Conservation (phyloP, 2,113 vertebrate species). For the Bothrops jararaca region DNA sequence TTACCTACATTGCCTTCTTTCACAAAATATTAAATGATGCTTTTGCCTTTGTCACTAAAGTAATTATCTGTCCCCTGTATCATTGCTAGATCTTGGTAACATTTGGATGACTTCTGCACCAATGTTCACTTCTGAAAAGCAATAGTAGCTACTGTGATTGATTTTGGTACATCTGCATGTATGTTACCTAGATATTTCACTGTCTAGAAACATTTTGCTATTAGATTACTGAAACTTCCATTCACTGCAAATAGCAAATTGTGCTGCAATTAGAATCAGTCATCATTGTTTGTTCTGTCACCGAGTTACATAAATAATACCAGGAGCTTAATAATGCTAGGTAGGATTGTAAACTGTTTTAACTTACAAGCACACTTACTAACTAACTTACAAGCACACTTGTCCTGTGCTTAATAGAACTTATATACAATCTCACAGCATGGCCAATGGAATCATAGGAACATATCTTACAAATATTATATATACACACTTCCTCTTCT, state of each 20-base stretch:
- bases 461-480: neutral
- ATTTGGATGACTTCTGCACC: neutral
- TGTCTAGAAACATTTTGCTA: neutral
- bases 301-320: neutral
- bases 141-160: neutral
- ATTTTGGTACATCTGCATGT: neutral
- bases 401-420: neutral
- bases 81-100: neutral
- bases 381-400: neutral
- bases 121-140: neutral
- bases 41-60: neutral
- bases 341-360: neutral
- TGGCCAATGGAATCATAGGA: neutral
- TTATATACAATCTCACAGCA: neutral
- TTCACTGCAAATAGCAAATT: neutral
- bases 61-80: neutral
- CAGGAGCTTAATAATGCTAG: neutral
- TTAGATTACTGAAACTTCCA: neutral
- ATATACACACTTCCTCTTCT: neutral
- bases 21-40: neutral
- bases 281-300: neutral
- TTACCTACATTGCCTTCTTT: neutral
- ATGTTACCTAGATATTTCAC: neutral
- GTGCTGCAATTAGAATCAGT: neutral
- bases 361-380: neutral